Evolutionary conservation across 1,140 invertebrate genomes (phyloP), one percentile per base, ranked within the genome.

Genomic region (Papilio xuthus): DNA sequence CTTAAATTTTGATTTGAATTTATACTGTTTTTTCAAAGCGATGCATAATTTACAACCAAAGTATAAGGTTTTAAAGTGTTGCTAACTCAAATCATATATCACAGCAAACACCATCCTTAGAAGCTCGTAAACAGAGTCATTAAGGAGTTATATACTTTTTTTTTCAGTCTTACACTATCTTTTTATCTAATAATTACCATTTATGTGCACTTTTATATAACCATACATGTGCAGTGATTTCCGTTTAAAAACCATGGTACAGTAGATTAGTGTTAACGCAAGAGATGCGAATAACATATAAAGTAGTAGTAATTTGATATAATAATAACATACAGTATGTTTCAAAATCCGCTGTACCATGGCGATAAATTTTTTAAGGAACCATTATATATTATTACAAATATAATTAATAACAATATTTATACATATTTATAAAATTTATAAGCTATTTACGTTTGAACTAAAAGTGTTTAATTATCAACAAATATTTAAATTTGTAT

Each of bases 131-230:
- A 84, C 28, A 63, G 56, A 76, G 28, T 76, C 82, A 78, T 84
- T 84, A 80, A 84, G 76, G 83, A 82, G 85, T 78, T 80, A 85
- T 83, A 85, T 81, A 84, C 79, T 82, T 79, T 82, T 42, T 84
- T 83, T 83, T 85, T 93, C 89, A 93, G 91, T 92, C 91, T 93
- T 92, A 92, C 63, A 82, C 90, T 93, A 93, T 91, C 74, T 85
- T 84, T 82, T 84, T 82, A 85, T 83, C 82, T 85, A 84, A 87
- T 79, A 75, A 82, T 84, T 85, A 89, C 86, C 78, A 88, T 85
- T 84, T 82, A 85, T 85, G 91, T 92, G 90, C 90, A 88, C 84
- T 87, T 89, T 84, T 86, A 86, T 87, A 83, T 87, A 81, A 86
- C 13, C 60, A 83, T 89, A 89, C 82, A 79, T 84, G 89, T 91